These are phyloP conservation scores for Phasianus colchicus DNA, from an alignment of 2,113 vertebrate species.

Conservation along the genomic window DNA sequence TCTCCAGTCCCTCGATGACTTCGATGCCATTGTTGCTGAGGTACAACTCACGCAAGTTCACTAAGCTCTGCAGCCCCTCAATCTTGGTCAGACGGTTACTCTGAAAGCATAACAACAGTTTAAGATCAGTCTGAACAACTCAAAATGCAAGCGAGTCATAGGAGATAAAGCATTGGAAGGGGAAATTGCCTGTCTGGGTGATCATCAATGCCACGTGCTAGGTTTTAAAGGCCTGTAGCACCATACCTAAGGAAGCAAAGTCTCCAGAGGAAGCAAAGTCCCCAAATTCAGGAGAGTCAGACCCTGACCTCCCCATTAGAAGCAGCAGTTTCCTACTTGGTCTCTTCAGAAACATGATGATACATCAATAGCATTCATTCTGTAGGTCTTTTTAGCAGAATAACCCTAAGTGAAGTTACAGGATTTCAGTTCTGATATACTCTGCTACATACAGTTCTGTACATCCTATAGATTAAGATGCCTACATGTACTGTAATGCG, in stretches of 20 bases:
- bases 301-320: background rate
- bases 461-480: accelerated
- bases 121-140: background rate
- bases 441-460: background rate
- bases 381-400: background rate
- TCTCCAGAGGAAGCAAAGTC: background rate
- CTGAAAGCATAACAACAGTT: constrained; percentile 70
- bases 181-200: background rate
- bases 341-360: background rate
- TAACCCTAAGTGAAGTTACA: background rate
- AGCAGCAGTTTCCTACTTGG: background rate
- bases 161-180: background rate
- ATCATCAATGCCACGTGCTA: accelerated
- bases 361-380: accelerated
- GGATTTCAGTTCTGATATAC: background rate
- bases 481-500: accelerated
- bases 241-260: background rate
- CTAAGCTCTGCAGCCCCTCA: constrained; percentile 91
- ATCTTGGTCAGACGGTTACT: constrained; percentile 98
- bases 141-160: accelerated
- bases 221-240: background rate
- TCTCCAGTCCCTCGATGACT: constrained; percentile 96
- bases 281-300: background rate
- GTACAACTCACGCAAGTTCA: constrained; percentile 93
- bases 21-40: constrained; percentile 98